phyloP scores from a whole-genome alignment of 2,797 vertebrate genomes.

The Tapera naevia region DNA sequence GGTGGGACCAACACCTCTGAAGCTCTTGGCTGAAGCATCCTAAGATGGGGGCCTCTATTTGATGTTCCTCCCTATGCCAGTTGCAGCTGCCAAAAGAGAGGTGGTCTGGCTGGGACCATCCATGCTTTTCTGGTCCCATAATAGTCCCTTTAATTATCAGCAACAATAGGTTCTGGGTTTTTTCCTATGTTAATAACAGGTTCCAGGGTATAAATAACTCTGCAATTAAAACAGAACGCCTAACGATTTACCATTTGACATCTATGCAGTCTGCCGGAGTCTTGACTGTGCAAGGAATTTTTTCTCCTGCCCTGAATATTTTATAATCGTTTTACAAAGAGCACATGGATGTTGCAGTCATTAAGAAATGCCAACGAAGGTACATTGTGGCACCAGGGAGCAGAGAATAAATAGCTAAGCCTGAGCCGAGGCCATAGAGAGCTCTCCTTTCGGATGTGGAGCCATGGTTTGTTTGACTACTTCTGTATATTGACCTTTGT shows the following conservation, averaged over 20 bases:
- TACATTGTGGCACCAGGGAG: constrained; percentile 3
- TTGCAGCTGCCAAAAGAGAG: neutral
- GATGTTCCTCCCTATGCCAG: neutral
- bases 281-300: neutral
- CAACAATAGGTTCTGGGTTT: constrained; percentile 17
- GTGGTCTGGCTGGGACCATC: neutral
- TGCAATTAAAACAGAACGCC: constrained; percentile 54
- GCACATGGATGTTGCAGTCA: neutral
- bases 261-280: neutral
- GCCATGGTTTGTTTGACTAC: neutral
- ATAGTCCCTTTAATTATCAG: constrained; percentile 14
- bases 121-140: neutral
- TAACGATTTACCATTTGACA: constrained; percentile 56
- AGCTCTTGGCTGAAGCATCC: neutral
- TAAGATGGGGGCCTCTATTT: neutral
- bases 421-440: neutral
- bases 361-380: constrained; percentile 22
- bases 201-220: constrained; percentile 60
- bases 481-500: neutral
- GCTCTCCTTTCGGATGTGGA: neutral
- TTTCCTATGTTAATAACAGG: constrained; percentile 50
- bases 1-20: neutral
- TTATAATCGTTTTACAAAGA: constrained; percentile 51
- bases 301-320: constrained; percentile 43
- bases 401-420: neutral